Evolutionary conservation across 2,888 invertebrate genomes (phyloP).

Genomic region (Penaeus monodon): DNA sequence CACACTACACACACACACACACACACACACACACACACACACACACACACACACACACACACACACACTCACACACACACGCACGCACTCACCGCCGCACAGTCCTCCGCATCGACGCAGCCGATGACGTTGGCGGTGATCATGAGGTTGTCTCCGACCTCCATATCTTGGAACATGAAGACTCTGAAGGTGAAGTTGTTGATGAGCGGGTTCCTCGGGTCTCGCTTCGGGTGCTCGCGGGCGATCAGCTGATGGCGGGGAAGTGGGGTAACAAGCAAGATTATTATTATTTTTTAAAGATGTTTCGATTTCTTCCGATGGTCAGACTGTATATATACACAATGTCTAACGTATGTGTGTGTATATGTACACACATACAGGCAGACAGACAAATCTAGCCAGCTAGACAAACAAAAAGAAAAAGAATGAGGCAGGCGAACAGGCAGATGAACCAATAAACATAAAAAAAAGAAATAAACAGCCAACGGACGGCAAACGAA

Average conservation of each 20-base stretch:
- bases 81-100: slow-evolving; percentile 66
- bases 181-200: slow-evolving; percentile 68
- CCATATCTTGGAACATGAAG: slow-evolving; percentile 69
- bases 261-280: not conserved
- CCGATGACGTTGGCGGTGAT: slow-evolving; percentile 68
- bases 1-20: no score
- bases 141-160: slow-evolving; percentile 67
- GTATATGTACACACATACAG: no score
- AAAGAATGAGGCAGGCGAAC: not conserved
- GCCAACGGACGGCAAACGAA: no score
- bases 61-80: no score
- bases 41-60: no score
- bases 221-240: slow-evolving; percentile 67
- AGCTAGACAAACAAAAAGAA: not conserved
- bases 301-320: no score
- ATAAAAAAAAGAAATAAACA: no score
- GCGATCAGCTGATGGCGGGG: slow-evolving; percentile 66
- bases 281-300: not conserved
- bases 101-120: slow-evolving; percentile 68
- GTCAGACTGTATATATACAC: no score
- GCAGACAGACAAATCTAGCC: not conserved
- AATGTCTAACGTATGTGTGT: no score
- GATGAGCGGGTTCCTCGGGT: slow-evolving; percentile 66
- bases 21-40: no score
- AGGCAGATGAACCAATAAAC: no score